A percentile compares a stretch with the other conserved stretches of the same genome.
These are phyloP conservation scores for Agrilus cyanescens DNA, from an alignment of 2,888 invertebrate genomes.

Conservation along the genomic window DNA sequence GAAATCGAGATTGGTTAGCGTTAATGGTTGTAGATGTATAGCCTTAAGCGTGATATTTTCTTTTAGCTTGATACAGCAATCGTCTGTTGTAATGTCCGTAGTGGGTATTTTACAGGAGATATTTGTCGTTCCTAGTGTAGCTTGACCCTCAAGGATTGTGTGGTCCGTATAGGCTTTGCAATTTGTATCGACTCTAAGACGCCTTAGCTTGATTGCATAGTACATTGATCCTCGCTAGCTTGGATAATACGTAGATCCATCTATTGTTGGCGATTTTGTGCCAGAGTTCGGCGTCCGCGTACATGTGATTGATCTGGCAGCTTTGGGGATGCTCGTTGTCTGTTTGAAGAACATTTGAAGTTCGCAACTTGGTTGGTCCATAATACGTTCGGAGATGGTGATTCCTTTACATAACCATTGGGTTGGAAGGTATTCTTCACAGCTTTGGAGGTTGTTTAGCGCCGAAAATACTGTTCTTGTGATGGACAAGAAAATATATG, in stretches of 20 bases:
- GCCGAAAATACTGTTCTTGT: too few species aligned
- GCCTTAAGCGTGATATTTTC: neutral
- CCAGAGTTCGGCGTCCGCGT: conserved; percentile 1
- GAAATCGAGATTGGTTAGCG: neutral
- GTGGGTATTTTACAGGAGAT: neutral
- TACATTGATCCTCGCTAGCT: neutral
- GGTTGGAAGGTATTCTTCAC: too few species aligned
- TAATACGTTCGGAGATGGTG: too few species aligned
- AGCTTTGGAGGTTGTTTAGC: too few species aligned
- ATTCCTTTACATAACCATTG: too few species aligned
- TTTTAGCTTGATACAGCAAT: neutral
- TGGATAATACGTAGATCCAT: neutral
- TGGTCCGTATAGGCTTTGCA: too few species aligned
- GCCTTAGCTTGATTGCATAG: too few species aligned
- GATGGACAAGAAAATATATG: too few species aligned
- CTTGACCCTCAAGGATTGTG: neutral
- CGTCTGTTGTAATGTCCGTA: neutral
- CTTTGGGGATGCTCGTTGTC: neutral
- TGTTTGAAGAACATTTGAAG: neutral
- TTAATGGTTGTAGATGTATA: neutral
- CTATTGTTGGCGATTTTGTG: neutral
- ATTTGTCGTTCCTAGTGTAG: neutral
- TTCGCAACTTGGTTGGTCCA: neutral
- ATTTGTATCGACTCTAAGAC: too few species aligned
- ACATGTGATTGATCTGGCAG: too few species aligned